Evolutionary conservation across 2,888 invertebrate species (phyloP).

Genomic region (Sepiola atlantica): DNA sequence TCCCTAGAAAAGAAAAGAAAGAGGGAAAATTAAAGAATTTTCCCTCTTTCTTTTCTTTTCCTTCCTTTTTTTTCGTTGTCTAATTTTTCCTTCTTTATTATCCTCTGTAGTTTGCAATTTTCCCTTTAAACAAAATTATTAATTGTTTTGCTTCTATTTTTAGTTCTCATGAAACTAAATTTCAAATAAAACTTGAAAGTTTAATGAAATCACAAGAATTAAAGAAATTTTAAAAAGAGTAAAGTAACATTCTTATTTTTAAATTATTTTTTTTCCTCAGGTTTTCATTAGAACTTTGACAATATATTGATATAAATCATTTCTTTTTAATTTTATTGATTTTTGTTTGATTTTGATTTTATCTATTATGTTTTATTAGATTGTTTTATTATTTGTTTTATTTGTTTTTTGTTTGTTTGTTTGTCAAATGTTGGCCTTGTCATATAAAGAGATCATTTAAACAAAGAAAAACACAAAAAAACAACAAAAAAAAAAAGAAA

Average conservation of each 20-base stretch:
- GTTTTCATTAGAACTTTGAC: background rate
- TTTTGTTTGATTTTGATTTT: background rate
- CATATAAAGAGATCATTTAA: background rate
- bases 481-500: too few species aligned
- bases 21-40: too few species aligned
- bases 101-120: background rate
- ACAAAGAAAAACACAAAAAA: too few species aligned
- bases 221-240: too few species aligned
- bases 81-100: background rate
- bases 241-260: too few species aligned
- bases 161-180: background rate
- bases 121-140: background rate
- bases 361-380: background rate
- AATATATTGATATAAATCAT: background rate
- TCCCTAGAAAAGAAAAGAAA: too few species aligned
- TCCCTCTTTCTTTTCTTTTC: background rate
- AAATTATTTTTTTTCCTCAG: background rate
- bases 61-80: background rate
- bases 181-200: background rate
- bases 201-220: background rate
- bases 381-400: background rate
- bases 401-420: background rate
- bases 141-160: background rate
- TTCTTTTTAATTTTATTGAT: background rate
- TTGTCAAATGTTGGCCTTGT: background rate